Base-by-base conservation (phyloP, 2,113 vertebrate species). In the Pipa parva region DNA sequence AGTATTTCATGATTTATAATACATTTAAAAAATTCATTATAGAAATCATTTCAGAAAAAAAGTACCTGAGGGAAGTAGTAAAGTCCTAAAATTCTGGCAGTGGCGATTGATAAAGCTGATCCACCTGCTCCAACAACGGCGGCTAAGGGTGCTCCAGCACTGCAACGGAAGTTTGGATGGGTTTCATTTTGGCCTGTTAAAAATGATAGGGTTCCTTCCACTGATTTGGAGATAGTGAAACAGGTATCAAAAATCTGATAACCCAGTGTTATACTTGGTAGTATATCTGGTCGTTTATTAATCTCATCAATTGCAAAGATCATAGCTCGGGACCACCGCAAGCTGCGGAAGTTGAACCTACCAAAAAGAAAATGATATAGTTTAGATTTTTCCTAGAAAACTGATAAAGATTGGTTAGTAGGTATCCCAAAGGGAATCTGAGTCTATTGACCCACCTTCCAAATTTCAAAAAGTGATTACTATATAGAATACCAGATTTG, bases 221-320 rank as follows among this genome's bases (percentile, higher is more conserved):
- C 82, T 0, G 90, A 81, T 74, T 93, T 93, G 72, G 92, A 90
- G 72, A 91, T 87, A 60, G 88, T 89, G 76, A 83, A 90, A 74
- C 91, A 94, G 2, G 83, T 89, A 72, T 93, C 90, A 8, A 92
- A 93, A 78, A 91, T 90, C 74, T 91, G 88, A 7, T 88, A 93
- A 2, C 91, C 91, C 73, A 92, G 79, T 20, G 89, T 84, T 1
- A 89, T 86, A 7, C 78, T 46, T 39, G 89, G 91, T 52, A 93
- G 81, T 55, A 94, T 75, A 56, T 89, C 85, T 0, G 18, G 0
- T 15, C 70, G 84, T 0, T 52, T 7, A 28, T 93, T 92, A n/a
- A 94, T 90, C 78, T 93, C 90, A 2, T 87, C 61, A 51, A 93
- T 84, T 3, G 87, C 88, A 65, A 89, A 91, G 72, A 93, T 86